Conservation (phyloP, 2,888 invertebrate species). For the Teleiodes luculella region DNA sequence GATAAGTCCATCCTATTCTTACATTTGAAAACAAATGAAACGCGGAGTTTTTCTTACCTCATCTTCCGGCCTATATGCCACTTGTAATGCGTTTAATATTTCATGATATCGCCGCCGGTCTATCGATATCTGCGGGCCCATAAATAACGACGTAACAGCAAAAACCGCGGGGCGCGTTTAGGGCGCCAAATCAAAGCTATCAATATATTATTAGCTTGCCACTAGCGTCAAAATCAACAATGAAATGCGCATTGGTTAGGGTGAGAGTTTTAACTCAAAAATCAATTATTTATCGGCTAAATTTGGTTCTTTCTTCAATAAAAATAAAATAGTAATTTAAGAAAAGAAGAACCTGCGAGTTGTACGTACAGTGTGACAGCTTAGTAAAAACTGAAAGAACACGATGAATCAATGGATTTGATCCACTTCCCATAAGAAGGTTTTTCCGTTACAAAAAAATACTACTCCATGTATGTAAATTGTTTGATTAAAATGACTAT, state of each 20-base stretch:
- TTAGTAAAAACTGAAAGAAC: no score
- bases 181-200: constrained; percentile 60
- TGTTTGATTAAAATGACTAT: no score
- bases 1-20: constrained; percentile 36
- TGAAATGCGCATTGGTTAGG: constrained; percentile 36
- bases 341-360: no score
- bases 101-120: constrained; percentile 71
- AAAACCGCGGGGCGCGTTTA: constrained; percentile 51
- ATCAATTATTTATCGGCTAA: background rate
- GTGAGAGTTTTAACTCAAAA: background rate
- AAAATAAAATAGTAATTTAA: no score
- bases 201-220: constrained; percentile 71
- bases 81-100: constrained; percentile 79
- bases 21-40: constrained; percentile 51
- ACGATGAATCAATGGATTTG: no score
- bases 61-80: constrained; percentile 73
- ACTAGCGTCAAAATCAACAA: constrained; percentile 16
- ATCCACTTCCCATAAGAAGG: no score
- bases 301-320: no score
- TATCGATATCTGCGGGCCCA: constrained; percentile 69
- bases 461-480: no score
- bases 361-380: no score
- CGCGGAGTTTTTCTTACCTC: constrained; percentile 69
- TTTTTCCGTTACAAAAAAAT: no score
- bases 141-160: constrained; percentile 72